Conservation (phyloP, 2,113 vertebrate species). For the Zapus hudsonius region DNA sequence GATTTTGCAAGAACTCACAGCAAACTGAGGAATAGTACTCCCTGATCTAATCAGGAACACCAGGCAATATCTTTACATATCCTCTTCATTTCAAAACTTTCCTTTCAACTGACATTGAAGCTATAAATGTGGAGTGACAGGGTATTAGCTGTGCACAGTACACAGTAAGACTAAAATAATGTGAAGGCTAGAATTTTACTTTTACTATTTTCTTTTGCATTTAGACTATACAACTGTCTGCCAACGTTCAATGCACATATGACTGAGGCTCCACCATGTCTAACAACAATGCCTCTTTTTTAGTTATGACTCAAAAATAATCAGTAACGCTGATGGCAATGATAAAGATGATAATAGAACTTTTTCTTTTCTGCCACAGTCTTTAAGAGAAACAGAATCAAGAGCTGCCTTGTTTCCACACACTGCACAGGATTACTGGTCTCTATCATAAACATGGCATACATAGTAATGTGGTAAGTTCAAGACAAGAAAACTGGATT, state of each 20-base stretch:
- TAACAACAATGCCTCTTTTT: neutral
- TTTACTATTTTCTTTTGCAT: neutral
- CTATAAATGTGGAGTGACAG: neutral
- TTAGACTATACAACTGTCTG: neutral
- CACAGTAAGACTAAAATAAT: neutral
- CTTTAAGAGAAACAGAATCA: slow-evolving; percentile 20
- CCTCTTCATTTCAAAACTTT: neutral
- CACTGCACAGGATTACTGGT: neutral
- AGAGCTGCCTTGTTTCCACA: neutral
- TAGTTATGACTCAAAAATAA: slow-evolving; percentile 18
- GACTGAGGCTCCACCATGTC: neutral
- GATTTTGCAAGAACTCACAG: neutral
- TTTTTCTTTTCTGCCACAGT: neutral
- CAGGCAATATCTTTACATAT: neutral
- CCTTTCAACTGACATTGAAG: neutral
- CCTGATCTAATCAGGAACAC: neutral
- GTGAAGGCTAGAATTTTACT: neutral
- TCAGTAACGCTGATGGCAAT: neutral
- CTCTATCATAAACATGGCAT: neutral
- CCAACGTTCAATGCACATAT: neutral
- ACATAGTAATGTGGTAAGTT: neutral
- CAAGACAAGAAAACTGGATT: slow-evolving; percentile 13
- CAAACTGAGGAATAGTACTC: neutral
- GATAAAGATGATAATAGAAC: neutral
- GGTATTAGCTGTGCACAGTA: neutral